Evolutionary conservation across 2,888 invertebrate genomes (phyloP), one percentile per base, ranked within the genome.

Genomic region (Neocrepidodera transversa): DNA sequence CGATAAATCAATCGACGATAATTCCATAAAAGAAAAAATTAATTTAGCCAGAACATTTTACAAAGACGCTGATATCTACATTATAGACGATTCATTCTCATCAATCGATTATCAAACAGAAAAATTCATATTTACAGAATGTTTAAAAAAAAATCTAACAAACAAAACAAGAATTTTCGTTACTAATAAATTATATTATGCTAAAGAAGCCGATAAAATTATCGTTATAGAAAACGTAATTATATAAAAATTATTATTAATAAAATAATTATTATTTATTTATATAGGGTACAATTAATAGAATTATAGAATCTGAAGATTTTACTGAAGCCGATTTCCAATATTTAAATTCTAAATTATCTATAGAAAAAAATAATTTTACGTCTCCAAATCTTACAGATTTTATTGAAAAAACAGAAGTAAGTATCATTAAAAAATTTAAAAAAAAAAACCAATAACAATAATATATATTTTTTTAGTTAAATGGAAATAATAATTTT

Each of bases 171-270:
- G 90, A 30, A 85, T 94, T 64, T 83, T 94, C 11, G 90, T 92
- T 60, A 94, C 94, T 0, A 93, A 94, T 78, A 93, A 94, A 75
- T 79, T 92, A 30, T 93, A 94, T 73, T 91, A 89, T 70, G 81
- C 91, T 28, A 85, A 85, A 68, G 74, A 82, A 16, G 89, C 87
- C 0, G 87, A 90, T 74, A 81, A 83, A 57, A 84, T 91, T 57
- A 76, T 90, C 62, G 82, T 90, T 47, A 74, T 91, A 30, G 84
- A 86, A 58, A 87, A 89, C 75, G 90, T 74, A 59, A 70, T 72
- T 63, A 50, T 26, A 38, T 38, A 23, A n/a, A n/a, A n/a, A n/a
- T n/a, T n/a, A n/a, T n/a, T n/a, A n/a, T n/a, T n/a, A n/a, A n/a
- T n/a, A n/a, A n/a, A n/a, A n/a, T n/a, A n/a, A n/a, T n/a, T n/a